Evolutionary conservation across 2,797 vertebrate genomes (phyloP), one percentile per base, ranked within the genome.

Genomic region (Mus caroli): DNA sequence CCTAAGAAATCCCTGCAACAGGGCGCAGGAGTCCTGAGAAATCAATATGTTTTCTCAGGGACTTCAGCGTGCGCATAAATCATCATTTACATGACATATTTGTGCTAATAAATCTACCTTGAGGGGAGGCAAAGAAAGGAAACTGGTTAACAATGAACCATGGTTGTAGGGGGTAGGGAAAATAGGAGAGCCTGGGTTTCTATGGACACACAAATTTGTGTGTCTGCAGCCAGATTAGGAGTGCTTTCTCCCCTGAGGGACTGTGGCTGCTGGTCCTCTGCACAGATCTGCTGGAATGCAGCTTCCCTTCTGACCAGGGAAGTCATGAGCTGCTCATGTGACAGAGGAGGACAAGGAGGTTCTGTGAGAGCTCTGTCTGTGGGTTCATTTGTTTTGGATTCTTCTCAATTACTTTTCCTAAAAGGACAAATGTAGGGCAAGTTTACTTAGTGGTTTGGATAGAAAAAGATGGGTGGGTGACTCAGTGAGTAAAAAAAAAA

Each of bases 41-140:
- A 99, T 99, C 99, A 99, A 99, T 99, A 99, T 96, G 98, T 99
- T 98, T 99, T 99, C 99, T 98, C 98, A 98, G 98, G 98, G 98
- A 99, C 98, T 97, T 95, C 96, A 98, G 99, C 98, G 98, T 95
- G 97, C 73, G 98, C 98, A 99, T 99, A 99, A 99, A 99, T 99
- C 99, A 99, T 98, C 98, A 98, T 99, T 99, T 99, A 98, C 98
- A 98, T 98, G 98, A 98, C 90, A 95, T 96, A 98, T 98, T 97
- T 96, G 97, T 97, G 58, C 97, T 98, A 98, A 98, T 98, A 98
- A 98, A 98, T 98, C 97, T 97, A 75, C 96, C 97, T 80, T 73
- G 97, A 97, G 85, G 87, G 97, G 97, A 98, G 95, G 86, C 75
- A 96, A 96, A 97, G 97, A 98, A 94, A 96, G 97, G 95, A 96